Evolutionary conservation across 92 coral and sea anemone genomes (phyloP).

Genomic region (Zoanthus gigantus): DNA sequence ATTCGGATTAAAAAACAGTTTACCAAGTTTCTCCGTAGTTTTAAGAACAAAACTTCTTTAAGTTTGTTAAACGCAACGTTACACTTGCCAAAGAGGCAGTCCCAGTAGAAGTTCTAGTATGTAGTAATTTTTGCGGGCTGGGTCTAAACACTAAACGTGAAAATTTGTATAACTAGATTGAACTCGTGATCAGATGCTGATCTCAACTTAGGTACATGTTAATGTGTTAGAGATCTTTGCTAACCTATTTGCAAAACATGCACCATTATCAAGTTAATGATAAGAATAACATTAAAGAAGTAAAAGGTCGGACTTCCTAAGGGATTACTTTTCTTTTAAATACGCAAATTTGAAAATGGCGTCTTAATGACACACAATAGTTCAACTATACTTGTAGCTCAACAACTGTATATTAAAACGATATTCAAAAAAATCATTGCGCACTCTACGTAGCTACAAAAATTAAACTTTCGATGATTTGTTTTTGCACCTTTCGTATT

Average conservation of each 20-base stretch:
- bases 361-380: not conserved
- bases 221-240: constrained; percentile 5
- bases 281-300: not conserved
- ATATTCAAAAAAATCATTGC: constrained; percentile 4
- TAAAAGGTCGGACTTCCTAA: not conserved
- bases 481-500: constrained; percentile 25
- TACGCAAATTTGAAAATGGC: constrained; percentile 7
- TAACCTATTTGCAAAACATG: constrained; percentile 1
- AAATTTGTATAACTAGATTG: constrained; percentile 17
- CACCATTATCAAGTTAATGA: not conserved
- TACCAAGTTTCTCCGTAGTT: not conserved
- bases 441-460: not conserved
- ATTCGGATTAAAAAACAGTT: constrained; percentile 1
- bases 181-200: constrained; percentile 18
- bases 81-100: constrained; percentile 7
- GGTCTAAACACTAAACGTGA: not conserved
- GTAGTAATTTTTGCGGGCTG: not conserved
- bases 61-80: not conserved
- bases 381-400: not conserved
- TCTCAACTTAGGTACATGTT: constrained; percentile 15
- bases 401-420: not conserved
- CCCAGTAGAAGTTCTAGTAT: not conserved
- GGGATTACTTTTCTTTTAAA: not conserved
- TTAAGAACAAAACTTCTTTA: not conserved
- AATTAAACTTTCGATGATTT: constrained; percentile 17